Base-by-base conservation (phyloP, 2,797 vertebrate species). In the Enteromius argenteus region DNA sequence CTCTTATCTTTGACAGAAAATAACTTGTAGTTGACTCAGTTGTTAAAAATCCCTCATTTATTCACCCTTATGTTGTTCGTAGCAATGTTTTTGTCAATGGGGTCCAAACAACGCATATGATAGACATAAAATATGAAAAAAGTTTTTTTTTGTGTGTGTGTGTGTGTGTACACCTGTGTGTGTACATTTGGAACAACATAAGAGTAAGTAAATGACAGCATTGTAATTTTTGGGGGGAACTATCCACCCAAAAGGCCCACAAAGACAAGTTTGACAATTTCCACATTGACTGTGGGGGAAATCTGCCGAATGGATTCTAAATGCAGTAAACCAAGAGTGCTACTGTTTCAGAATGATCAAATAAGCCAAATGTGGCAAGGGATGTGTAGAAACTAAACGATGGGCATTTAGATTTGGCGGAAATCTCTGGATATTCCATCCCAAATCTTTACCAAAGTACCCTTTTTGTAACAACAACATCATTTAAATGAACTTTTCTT, bases 401-500 rank as follows among this genome's bases (percentile, higher is more conserved):
- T 1, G 14, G 14, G 5, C 49, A 69, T 69, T 39, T 13, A 15
- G 23, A 44, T 64, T 30, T 32, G 37, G 39, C 1, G 5, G 39
- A 46, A 46, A 21, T 62, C 17, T 64, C 14, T 27, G 46, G n/a
- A 73, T 46, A 73, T 72, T 51, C 39, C n/a, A n/a, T 15, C 13
- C 44, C 2, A 3, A 58, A 80, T 46, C 23, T 60, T 72, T 42
- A 60, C 11, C 7, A 13, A 60, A 60, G 53, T 39, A 81, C 7
- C 14, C 1, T 77, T 76, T 42, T 60, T 72, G 67, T 58, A 46
- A 30, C n/a, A 44, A 27, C 42, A 74, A 49, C 71, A 62, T 30
- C 42, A 74, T 81, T 73, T 1, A 49, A 62, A 73, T 73, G 9
- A 44, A 15, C 53, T 60, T 67, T n/a, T 66, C 27, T 66, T 32